Evolutionary conservation across 2,797 vertebrate genomes (phyloP), one percentile per base, ranked within the genome.

Genomic region (Todus mexicanus): DNA sequence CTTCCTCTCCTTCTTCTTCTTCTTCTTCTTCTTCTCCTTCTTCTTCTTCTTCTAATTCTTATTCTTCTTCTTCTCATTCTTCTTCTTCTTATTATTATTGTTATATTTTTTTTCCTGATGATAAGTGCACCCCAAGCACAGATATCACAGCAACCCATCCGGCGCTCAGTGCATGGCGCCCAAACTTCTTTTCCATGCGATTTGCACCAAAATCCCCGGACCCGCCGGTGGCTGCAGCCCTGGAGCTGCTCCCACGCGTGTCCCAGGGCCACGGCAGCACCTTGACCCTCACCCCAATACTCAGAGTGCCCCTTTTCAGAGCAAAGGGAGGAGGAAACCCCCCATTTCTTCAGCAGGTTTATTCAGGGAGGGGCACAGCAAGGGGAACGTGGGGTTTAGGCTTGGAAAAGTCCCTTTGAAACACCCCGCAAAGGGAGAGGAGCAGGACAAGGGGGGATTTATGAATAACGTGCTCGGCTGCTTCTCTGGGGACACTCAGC

Each of bases 101-200:
- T n/a, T n/a, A n/a, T n/a, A n/a, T 40, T 31, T 31, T 53, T 12
- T 16, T 31, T 19, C 29, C 22, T 20, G 43, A 7, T 65, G 65
- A 37, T 15, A 86, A 45, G 26, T 4, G 1, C 4, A 1, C 11
- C 15, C 6, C 19, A 13, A 8, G 38, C 43, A 33, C 15, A 53
- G 56, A 14, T 23, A 83, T 19, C 57, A 50, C 37, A 64, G 40
- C 6, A 48, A 33, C 14, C 4, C 7, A 6, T 29, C 33, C 16
- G 7, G 16, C 2, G 1, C 29, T 38, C 13, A 9, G 18, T 3
- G n/a, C 29, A 22, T 12, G 20, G 5, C 0, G 2, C 21, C 19
- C 60, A n/a, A 63, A 31, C 5, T 42, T 21, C 26, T 70, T 78
- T 65, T 31, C 29, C 4, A 2, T 18, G 38, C 11, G 40, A 40